Evolutionary conservation across 1,140 invertebrate genomes (phyloP), one percentile per base, ranked within the genome.

Genomic region (Hermatobates lingyangjiaoensis): DNA sequence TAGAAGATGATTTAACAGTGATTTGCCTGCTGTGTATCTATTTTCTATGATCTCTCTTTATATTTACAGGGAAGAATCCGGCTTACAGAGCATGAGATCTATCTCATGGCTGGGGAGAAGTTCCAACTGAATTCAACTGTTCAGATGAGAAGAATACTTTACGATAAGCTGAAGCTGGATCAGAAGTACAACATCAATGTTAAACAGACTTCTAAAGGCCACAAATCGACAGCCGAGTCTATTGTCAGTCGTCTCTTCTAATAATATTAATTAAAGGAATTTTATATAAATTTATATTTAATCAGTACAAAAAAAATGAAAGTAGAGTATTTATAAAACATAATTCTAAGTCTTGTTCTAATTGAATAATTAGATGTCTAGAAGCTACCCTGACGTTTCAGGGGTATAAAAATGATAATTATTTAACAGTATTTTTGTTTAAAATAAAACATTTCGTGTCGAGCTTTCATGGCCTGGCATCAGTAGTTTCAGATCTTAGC

Each of bases 171-270:
- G 48, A 63, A 68, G 49, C 60, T 77, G 39, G 72, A 75, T 57
- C 53, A 59, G 18, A 66, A 66, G 49, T 58, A 64, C 45, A 64
- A 67, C 34, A 50, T 68, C 2, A 61, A 58, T 42, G 62, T 75
- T 20, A 62, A 65, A 28, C 66, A 66, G 52, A 77, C 74, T 7
- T 54, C 61, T 28, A 58, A 48, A 24, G 61, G 62, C 15, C 66
- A 67, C 3, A 75, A 72, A 54, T 75, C 73, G 25, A 76, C 75
- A 23, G 71, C 70, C 1, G 73, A 76, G 59, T 52, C 65, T 48
- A 69, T 69, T 62, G 68, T 72, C 49, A 59, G 52, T 44, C 14
- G n/a, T n/a, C n/a, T n/a, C n/a, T n/a, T n/a, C n/a, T n/a, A n/a
- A n/a, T n/a, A n/a, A n/a, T n/a, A n/a, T n/a, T n/a, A n/a, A n/a